phyloP scores from a whole-genome alignment of 2,888 invertebrate species.

The Pachymerium ferrugineum region DNA sequence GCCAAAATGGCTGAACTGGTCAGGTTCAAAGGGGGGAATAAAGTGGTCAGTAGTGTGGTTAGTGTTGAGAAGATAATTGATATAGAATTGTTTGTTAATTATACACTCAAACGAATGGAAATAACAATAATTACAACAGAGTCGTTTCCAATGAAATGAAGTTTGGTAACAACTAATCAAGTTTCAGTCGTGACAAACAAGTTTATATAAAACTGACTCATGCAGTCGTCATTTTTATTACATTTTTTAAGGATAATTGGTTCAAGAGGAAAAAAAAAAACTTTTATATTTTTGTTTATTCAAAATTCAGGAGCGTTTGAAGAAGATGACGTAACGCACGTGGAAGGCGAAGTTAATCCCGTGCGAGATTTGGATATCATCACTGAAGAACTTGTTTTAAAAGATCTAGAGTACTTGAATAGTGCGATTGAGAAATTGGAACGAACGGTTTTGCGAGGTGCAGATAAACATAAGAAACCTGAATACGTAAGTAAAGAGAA shows the following conservation, averaged over 20 bases:
- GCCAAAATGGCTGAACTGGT: neutral
- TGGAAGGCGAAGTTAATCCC: constrained; percentile 98
- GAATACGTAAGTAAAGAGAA: constrained; percentile 70
- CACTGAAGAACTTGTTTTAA: constrained; percentile 85
- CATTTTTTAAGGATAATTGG: neutral
- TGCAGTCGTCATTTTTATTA: no score
- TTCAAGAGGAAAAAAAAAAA: neutral
- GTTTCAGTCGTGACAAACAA: no score
- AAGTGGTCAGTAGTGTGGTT: neutral
- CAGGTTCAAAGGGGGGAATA: no score
- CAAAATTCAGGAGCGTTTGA: constrained; percentile 78
- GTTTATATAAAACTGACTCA: no score
- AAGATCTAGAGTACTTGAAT: constrained; percentile 84
- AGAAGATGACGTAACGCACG: constrained; percentile 94
- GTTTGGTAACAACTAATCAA: no score
- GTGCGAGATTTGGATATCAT: constrained; percentile 95
- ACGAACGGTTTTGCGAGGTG: constrained; percentile 67
- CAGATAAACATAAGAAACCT: constrained; percentile 89
- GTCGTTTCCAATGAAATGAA: no score
- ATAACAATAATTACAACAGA: no score
- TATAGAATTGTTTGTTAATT: no score
- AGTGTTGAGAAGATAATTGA: neutral
- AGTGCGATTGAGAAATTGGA: constrained; percentile 81
- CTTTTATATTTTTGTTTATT: constrained; percentile 23
- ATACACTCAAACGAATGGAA: no score